Evolutionary conservation across 2,888 invertebrate species (phyloP).

Genomic region (Epinotia nisella): DNA sequence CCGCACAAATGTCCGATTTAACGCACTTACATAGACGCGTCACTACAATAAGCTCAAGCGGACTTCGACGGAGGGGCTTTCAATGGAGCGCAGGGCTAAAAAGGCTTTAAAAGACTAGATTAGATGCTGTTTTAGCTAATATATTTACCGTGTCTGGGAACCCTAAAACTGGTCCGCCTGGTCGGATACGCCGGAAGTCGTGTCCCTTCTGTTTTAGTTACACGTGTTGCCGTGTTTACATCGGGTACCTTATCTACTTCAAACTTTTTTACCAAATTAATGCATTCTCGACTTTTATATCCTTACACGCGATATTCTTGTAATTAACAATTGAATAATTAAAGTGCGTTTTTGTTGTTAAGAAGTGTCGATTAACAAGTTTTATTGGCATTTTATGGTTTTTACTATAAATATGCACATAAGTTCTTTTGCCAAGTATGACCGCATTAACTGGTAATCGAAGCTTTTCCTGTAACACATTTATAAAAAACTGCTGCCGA

Average conservation of each 20-base stretch:
- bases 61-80: too few species aligned
- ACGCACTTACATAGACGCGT: too few species aligned
- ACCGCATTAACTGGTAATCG: background rate
- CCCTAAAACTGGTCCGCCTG: conserved; percentile 53
- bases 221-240: conserved; percentile 77
- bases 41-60: too few species aligned
- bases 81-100: too few species aligned
- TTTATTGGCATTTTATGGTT: conserved; percentile 21
- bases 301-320: conserved; percentile 33
- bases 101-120: too few species aligned
- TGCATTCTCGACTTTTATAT: conserved; percentile 22
- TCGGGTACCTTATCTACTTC: conserved; percentile 65
- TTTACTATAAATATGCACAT: background rate
- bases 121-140: too few species aligned
- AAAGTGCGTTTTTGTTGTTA: conserved; percentile 11
- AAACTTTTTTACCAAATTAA: conserved; percentile 53
- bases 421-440: background rate
- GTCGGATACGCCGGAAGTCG: conserved; percentile 67
- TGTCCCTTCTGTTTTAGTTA: conserved; percentile 70
- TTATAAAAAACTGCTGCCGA: background rate
- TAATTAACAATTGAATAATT: conserved; percentile 33
- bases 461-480: background rate
- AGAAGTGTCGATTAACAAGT: conserved; percentile 14
- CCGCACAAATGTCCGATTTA: too few species aligned
- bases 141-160: background rate